phyloP scores from a whole-genome alignment of 1,140 invertebrate species.

The Thaumetopoea pityocampa region DNA sequence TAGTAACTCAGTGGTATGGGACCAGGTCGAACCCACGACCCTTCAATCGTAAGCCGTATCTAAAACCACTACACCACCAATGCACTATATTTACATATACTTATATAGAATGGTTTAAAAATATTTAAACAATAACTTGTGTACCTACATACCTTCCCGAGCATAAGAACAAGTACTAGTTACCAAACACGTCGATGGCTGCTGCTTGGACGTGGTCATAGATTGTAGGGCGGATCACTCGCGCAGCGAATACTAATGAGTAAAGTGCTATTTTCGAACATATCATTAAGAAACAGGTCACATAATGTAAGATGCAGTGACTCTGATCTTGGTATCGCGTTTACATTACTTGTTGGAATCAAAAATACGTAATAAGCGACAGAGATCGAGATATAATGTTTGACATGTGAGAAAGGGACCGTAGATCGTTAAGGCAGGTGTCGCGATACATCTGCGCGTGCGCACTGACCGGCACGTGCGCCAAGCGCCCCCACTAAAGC shows the following conservation, averaged over 20 bases:
- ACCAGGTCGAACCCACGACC: no score
- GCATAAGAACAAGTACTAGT: slow-evolving; percentile 28
- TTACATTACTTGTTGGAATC: slow-evolving; percentile 56
- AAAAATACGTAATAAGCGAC: slow-evolving; percentile 48
- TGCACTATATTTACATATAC: no score
- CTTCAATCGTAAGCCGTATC: no score
- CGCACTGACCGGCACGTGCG: slow-evolving; percentile 65
- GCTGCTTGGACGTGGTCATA: slow-evolving; percentile 47
- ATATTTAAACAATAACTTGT: slow-evolving; percentile 18
- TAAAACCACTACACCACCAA: no score
- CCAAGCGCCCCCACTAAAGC: slow-evolving; percentile 37
- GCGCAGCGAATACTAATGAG: slow-evolving; percentile 63
- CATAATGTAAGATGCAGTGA: slow-evolving; percentile 58
- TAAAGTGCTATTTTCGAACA: slow-evolving; percentile 56
- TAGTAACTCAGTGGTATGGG: no score
- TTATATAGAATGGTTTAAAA: no score
- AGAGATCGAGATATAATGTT: slow-evolving; percentile 35
- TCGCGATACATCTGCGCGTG: slow-evolving; percentile 66
- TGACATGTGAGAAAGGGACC: slow-evolving; percentile 40
- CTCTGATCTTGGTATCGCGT: slow-evolving; percentile 41
- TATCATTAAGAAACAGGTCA: slow-evolving; percentile 66
- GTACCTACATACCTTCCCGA: slow-evolving; percentile 16
- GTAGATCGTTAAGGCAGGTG: slow-evolving; percentile 54
- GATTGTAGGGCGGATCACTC: slow-evolving; percentile 36
- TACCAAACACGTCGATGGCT: slow-evolving; percentile 44